Base-by-base conservation (phyloP, 1,140 invertebrate species). In the Triops longicaudatus region DNA sequence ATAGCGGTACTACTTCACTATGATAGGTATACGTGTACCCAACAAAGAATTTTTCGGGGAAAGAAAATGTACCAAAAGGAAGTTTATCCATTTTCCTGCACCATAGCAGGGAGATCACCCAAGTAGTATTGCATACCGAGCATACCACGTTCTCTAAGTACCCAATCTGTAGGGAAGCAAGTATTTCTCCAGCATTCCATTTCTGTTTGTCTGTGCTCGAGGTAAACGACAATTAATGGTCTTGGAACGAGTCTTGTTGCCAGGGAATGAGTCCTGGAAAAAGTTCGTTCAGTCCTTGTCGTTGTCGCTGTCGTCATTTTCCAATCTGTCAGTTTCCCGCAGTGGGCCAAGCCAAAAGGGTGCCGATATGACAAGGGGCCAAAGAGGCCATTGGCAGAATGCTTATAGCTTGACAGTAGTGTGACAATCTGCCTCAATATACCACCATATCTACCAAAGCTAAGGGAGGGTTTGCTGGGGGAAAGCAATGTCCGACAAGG, bases 231-330 rank as follows among this genome's bases (percentile, higher is more conserved):
- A 63, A 63, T 63, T 63, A 63, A 22, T 22, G 50, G 50, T 63
- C 22, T 63, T 5, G 50, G 22, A 63, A 14, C 50, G n/a, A 63
- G 22, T 14, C 50, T 63, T 63, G 14, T 63, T n/a, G 22, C 14
- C 50, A 2, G 50, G 17, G 22, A 12, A 63, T 63, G 50, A 63
- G 50, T 63, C 17, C 50, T 63, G 17, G 50, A 63, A 63, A 63
- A 14, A 63, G 50, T 14, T 63, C 50, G 50, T 63, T 63, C 22
- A n/a, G 50, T 63, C 50, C 17, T 63, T 63, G 50, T 63, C 50
- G 22, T 63, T 63, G 50, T 63, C 50, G 50, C 50, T 63, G 50
- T 63, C 50, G 50, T 63, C 50, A 63, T 63, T 63, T 63, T 63
- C 50, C 50, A 63, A 63, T 63, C 50, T n/a, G 50, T 63, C 50